These are phyloP conservation scores for Drosophila sordidapex DNA, from an alignment of 2,888 invertebrate species.

Conservation along the genomic window DNA sequence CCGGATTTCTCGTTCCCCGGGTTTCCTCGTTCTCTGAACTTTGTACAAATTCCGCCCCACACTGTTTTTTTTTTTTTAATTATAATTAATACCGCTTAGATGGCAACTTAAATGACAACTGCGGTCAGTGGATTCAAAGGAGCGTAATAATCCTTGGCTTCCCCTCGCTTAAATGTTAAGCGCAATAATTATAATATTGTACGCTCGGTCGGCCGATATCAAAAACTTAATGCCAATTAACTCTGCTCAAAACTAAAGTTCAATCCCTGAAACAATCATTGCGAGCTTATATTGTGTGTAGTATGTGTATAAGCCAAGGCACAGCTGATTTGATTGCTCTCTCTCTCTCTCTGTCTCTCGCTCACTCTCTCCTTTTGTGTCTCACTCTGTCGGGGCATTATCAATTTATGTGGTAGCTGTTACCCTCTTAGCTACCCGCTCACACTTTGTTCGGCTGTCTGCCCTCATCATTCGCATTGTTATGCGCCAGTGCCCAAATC, in stretches of 20 bases:
- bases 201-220: constrained; percentile 17
- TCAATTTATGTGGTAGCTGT: constrained; percentile 51
- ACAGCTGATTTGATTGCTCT: constrained; percentile 51
- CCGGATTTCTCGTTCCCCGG: too few species aligned
- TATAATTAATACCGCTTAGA: constrained; percentile 61
- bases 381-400: constrained; percentile 39
- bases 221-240: constrained; percentile 59
- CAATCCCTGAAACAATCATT: constrained; percentile 14
- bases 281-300: constrained; percentile 15
- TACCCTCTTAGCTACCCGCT: background rate
- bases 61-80: constrained; percentile 40
- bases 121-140: constrained; percentile 47
- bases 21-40: background rate
- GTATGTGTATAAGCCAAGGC: constrained; percentile 43
- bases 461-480: constrained; percentile 75
- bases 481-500: constrained; percentile 74
- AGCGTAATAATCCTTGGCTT: constrained; percentile 49
- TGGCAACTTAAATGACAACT: constrained; percentile 52
- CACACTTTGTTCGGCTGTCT: constrained; percentile 51
- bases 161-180: constrained; percentile 16
- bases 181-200: constrained; percentile 51
- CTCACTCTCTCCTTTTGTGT: background rate
- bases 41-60: background rate
- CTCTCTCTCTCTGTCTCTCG: constrained; percentile 4
- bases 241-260: constrained; percentile 58